Evolutionary conservation across 2,113 vertebrate species (phyloP).

Genomic region (Oriolus oriolus): DNA sequence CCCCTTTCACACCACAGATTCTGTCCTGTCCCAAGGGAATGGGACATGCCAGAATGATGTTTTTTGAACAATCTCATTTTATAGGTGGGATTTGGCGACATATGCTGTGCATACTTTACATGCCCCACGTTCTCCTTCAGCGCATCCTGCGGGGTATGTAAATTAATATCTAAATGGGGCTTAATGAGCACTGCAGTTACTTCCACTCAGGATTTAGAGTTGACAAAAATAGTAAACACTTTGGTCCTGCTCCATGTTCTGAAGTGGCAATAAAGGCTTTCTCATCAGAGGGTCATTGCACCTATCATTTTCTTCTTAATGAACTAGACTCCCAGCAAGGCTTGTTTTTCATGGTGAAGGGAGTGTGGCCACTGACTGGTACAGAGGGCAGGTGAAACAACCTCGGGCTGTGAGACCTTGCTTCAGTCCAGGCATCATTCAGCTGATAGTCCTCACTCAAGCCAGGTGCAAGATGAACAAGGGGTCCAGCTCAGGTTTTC

Average conservation of each 20-base stretch:
- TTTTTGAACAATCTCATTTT: rapidly evolving
- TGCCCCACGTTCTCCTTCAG: background rate
- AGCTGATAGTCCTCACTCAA: background rate
- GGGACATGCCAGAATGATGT: background rate
- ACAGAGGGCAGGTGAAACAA: background rate
- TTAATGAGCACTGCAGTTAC: background rate
- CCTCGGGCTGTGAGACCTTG: background rate
- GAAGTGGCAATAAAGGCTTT: background rate
- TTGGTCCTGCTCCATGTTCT: background rate
- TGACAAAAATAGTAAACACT: background rate
- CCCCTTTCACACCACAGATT: background rate
- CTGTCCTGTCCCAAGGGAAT: background rate
- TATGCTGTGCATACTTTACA: background rate
- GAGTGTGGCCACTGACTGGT: background rate
- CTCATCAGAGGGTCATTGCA: background rate
- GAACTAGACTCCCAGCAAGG: background rate
- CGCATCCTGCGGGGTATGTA: background rate
- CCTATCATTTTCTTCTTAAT: background rate
- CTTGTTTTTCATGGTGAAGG: background rate
- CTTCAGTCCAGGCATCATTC: background rate
- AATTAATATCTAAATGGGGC: background rate
- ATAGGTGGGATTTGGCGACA: background rate
- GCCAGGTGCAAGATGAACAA: background rate
- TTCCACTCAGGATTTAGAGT: background rate
- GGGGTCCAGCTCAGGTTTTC: background rate